Evolutionary conservation across 2,888 invertebrate genomes (phyloP).

Genomic region (Platycheirus rosarum): DNA sequence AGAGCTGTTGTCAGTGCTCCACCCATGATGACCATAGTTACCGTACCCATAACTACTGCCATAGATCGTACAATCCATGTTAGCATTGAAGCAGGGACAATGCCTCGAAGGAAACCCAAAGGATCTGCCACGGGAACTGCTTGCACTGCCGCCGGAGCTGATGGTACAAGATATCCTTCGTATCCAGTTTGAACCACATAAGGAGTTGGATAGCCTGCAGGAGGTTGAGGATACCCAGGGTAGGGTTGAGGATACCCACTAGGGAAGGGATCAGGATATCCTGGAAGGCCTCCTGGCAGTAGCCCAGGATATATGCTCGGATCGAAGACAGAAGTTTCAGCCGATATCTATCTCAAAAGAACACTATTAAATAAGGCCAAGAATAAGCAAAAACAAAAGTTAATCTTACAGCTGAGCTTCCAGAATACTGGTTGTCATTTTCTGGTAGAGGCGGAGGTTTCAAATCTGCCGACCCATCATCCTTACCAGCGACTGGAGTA

Average conservation of each 20-base stretch:
- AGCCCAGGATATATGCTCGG: constrained; percentile 77
- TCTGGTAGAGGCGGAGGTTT: constrained; percentile 49
- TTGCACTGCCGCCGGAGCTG: constrained; percentile 64
- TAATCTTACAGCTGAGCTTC: constrained; percentile 47
- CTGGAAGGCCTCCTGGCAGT: constrained; percentile 80
- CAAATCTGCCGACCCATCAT: constrained; percentile 51
- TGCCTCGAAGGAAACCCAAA: constrained; percentile 75
- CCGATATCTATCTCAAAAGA: constrained; percentile 33
- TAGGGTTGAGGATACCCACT: constrained; percentile 77
- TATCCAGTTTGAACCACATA: constrained; percentile 82
- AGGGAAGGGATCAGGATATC: constrained; percentile 80
- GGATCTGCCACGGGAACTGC: constrained; percentile 70
- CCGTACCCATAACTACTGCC: constrained; percentile 82
- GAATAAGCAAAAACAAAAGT: background rate
- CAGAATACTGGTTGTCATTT: constrained; percentile 35
- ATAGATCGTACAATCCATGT: constrained; percentile 82
- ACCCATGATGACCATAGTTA: constrained; percentile 83
- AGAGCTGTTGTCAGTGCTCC: constrained; percentile 84
- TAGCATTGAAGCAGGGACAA: constrained; percentile 78
- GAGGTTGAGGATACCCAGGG: constrained; percentile 57
- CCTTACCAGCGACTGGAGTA: background rate
- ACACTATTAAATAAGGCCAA: background rate
- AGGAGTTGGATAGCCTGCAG: constrained; percentile 77
- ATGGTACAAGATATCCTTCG: constrained; percentile 82
- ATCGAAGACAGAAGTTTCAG: constrained; percentile 78